Evolutionary conservation across 2,113 vertebrate genomes (phyloP).

Genomic region (Gymnobelideus leadbeateri): DNA sequence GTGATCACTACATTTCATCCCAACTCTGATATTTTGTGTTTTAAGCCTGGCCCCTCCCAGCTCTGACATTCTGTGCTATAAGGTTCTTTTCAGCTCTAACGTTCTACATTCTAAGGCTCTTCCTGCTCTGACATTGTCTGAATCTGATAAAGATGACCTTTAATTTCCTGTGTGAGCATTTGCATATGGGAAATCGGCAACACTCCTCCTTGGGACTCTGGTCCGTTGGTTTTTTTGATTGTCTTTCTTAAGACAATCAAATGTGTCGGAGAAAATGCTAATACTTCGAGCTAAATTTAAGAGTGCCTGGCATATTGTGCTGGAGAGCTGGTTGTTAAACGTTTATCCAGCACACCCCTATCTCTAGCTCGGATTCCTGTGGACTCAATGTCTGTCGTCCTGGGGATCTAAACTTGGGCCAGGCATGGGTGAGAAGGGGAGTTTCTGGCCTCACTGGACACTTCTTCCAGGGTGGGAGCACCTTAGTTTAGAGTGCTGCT

Average conservation of each 20-base stretch:
- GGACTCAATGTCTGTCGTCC: not conserved
- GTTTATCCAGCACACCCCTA: not conserved
- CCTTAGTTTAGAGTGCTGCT: not conserved
- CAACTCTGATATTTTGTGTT: not conserved
- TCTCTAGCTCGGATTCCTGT: not conserved
- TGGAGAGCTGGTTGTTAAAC: not conserved
- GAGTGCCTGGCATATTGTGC: not conserved
- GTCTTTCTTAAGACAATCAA: no score
- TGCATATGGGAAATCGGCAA: no score
- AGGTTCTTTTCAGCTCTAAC: no score
- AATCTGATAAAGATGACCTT: not conserved
- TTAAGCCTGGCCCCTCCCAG: not conserved
- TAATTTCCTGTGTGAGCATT: no score
- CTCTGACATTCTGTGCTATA: no score
- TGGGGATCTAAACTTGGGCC: not conserved
- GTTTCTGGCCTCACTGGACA: not conserved
- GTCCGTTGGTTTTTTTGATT: no score
- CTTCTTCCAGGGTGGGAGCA: not conserved
- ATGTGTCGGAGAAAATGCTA: not conserved
- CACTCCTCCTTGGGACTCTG: no score
- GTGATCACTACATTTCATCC: not conserved
- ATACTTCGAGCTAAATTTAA: no score
- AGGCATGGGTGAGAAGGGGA: not conserved
- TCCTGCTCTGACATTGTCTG: not conserved
- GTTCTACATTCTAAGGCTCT: no score